Evolutionary conservation across 2,113 vertebrate genomes (phyloP), one percentile per base, ranked within the genome.

Genomic region (Myxocyprinus asiaticus): DNA sequence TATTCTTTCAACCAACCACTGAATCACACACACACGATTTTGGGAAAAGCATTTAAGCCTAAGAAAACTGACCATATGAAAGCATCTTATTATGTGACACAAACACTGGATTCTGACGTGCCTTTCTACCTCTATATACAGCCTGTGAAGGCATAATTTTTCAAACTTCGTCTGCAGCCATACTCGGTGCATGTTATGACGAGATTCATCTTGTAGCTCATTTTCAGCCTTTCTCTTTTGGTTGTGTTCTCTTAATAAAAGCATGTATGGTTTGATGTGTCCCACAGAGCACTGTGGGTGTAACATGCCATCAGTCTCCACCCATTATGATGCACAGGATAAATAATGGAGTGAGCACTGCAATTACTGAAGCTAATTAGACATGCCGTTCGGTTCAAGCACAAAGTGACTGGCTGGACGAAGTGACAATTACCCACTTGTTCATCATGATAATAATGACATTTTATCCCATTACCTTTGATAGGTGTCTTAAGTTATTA

Each of bases 361-460:
- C 33, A 68, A 67, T 81, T 62, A 73, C 63, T 4, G 7, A 64
- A 44, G 48, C 58, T 75, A 58, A 75, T 81, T 74, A 75, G 69
- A 70, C 61, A 64, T 77, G 55, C 12, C 6, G 11, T 50, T 59
- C 7, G 50, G 55, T 62, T 64, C 59, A 70, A 65, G 42, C 17
- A 50, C 15, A 15, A 71, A 73, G 77, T 66, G 69, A 75, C 68
- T 53, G 48, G 33, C 45, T 59, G 51, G 50, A 43, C 56, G 47
- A 62, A 43, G 15, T 9, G 43, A 51, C 64, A 69, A 75, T 84
- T 81, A 74, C 42, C 50, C 45, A 67, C 68, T 51, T 33, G 22
- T 33, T 33, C 63, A 67, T 81, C 76, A 74, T 48, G 9, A 59
- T 50, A 79, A 22, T 66, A 58, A 14, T 47, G 67, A 51, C 17